Base-by-base conservation (phyloP, 53 echinoderm and acorn worm species). In the Echinarachnius parma region DNA sequence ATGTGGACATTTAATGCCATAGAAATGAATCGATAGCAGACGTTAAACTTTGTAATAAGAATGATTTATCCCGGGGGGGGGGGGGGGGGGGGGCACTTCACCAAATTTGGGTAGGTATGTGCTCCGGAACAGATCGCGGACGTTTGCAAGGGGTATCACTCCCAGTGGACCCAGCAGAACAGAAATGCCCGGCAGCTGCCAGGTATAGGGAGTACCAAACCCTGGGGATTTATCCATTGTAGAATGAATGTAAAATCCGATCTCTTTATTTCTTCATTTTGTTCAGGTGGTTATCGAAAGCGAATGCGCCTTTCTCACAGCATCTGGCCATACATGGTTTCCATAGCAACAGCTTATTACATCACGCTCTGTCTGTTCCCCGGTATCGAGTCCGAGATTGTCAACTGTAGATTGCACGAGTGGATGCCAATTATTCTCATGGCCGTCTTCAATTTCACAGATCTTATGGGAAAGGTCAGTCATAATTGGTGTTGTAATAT, bases 341-440 rank as follows among this genome's bases (percentile, higher is more conserved):
- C 89, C 53, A 89, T 89, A 8, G 89, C 62, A 0, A 35, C 85
- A 26, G 76, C 89, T 5, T 89, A 89, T 53, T 89, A 86, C 67
- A 80, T 89, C 11, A 89, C 89, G 3, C 59, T 89, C 7, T 89
- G 89, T 31, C 82, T 89, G 21, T 89, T 89, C 47, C 89, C 89
- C 8, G 89, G 89, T 14, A 89, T 89, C 33, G 89, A 85, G 34
- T 81, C 89, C 0, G 89, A 89, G 66, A 66, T 89, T 7, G 64
- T 85, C 16, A 85, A 78, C 61, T 89, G 89, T 30, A 42, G 57
- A 23, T 82, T 89, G 4, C 48, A 78, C 0, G 78, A 78, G 1
- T 89, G 89, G 89, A 85, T 89, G 89, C 89, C 89, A 4, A 78
- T 89, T 16, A 85, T 89, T 27, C 75, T 89, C 20, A 89, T 89